Evolutionary conservation across 2,797 vertebrate species (phyloP).

Genomic region (Cheirogaleus major): DNA sequence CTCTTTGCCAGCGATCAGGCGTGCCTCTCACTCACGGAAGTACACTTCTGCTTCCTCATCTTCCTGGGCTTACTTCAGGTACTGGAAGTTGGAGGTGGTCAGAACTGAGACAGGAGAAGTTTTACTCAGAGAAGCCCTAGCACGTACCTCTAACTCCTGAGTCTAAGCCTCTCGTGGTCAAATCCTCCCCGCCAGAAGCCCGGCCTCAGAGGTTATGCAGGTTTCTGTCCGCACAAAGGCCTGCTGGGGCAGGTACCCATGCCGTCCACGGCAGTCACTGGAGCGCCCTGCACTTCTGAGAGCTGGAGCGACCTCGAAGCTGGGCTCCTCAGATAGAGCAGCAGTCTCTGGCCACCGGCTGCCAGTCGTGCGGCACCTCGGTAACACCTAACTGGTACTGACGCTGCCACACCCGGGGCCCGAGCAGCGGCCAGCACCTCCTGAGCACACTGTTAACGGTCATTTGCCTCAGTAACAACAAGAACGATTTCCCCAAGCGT

Average conservation of each 20-base stretch:
- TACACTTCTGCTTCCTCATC: not conserved
- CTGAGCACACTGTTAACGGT: not conserved
- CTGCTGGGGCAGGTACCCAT: not conserved
- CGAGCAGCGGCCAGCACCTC: not conserved
- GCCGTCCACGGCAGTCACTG: not conserved
- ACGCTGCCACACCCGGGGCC: not conserved
- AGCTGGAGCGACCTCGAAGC: not conserved
- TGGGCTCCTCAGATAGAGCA: not conserved
- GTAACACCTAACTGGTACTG: not conserved
- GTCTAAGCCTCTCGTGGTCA: not conserved
- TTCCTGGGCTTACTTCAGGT: not conserved
- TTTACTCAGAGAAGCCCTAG: rapidly evolving
- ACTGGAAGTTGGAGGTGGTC: not conserved
- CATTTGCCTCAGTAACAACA: not conserved
- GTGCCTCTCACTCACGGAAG: not conserved
- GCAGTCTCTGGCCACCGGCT: not conserved
- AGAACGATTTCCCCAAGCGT: not conserved
- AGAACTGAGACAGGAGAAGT: not conserved
- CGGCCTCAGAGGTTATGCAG: rapidly evolving
- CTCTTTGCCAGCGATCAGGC: not conserved
- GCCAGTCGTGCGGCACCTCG: not conserved
- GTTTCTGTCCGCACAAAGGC: not conserved
- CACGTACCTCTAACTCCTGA: rapidly evolving
- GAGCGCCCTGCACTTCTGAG: not conserved
- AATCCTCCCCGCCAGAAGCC: not conserved